A percentile compares a stretch with the other conserved stretches of the same genome.
phyloP scores from a whole-genome alignment of 2,113 vertebrate species.

The Trematomus loennbergii region DNA sequence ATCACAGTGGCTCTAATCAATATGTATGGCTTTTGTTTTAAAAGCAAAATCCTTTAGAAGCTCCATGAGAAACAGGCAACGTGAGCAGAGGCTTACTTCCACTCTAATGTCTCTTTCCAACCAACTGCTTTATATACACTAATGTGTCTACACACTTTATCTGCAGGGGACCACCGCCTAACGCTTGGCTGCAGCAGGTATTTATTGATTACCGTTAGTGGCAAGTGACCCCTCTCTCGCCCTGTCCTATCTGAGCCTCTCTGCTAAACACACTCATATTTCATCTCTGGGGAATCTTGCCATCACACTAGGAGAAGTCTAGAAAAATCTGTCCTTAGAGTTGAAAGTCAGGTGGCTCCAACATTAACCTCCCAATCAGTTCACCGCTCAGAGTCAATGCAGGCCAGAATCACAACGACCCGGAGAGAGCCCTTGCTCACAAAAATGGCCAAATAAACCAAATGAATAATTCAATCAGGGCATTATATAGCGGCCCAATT shows the following conservation, averaged over 20 bases:
- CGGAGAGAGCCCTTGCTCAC: background rate
- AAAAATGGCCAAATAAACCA: slow-evolving; percentile 52
- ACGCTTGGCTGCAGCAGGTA: slow-evolving; percentile 83
- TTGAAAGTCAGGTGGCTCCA: slow-evolving; percentile 87
- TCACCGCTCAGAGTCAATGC: slow-evolving; percentile 36
- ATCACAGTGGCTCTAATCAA: slow-evolving; percentile 71
- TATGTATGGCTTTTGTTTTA: slow-evolving; percentile 69
- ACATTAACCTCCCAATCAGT: slow-evolving; percentile 78
- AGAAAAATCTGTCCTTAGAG: slow-evolving; percentile 81
- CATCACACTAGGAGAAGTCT: slow-evolving; percentile 64
- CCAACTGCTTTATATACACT: slow-evolving; percentile 61
- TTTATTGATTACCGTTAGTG: slow-evolving; percentile 90
- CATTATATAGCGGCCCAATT: slow-evolving; percentile 32
- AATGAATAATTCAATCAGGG: slow-evolving; percentile 68
- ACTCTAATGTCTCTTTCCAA: slow-evolving; percentile 62
- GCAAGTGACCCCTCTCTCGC: slow-evolving; percentile 86
- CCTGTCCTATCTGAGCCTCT: slow-evolving; percentile 71
- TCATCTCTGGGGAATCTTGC: slow-evolving; percentile 86
- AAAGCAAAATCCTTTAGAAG: slow-evolving; percentile 60
- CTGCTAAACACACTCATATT: slow-evolving; percentile 87
- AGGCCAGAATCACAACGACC: slow-evolving; percentile 21
- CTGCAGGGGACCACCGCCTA: slow-evolving; percentile 62
- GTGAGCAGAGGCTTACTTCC: slow-evolving; percentile 41
- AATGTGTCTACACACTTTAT: slow-evolving; percentile 62
- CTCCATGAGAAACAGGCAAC: slow-evolving; percentile 45